A percentile compares a stretch with the other conserved stretches of the same genome.
These are phyloP conservation scores for Brachyptera risi DNA, from an alignment of 2,888 invertebrate species.

Conservation along the genomic window DNA sequence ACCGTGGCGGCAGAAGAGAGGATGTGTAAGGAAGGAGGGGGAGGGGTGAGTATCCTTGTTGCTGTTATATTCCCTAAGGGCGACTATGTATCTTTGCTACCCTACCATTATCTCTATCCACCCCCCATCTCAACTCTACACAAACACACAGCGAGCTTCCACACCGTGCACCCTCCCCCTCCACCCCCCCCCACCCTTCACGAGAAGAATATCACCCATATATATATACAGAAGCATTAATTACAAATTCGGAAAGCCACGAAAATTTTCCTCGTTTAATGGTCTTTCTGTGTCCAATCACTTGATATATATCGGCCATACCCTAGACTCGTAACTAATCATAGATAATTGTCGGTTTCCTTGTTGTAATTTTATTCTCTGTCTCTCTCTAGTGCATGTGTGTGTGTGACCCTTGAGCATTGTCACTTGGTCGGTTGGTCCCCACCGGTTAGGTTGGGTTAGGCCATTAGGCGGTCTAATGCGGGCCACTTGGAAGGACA, in stretches of 20 bases:
- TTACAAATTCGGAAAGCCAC: conserved; percentile 28
- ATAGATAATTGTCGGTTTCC: conserved; percentile 22
- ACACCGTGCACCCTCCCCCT: background rate
- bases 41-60: too few relatives aligned
- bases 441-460: too few relatives aligned
- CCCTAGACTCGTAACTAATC: conserved; percentile 19
- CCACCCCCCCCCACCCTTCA: background rate
- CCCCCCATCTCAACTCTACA: conserved; percentile 5
- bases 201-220: conserved; percentile 19
- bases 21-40: too few relatives aligned
- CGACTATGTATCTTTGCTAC: conserved; percentile 24
- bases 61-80: conserved; percentile 16
- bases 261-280: conserved; percentile 24
- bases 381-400: background rate
- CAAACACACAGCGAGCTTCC: too few relatives aligned
- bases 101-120: conserved; percentile 17
- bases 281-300: conserved; percentile 24
- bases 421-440: too few relatives aligned
- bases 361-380: conserved; percentile 16
- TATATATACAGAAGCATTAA: conserved; percentile 22
- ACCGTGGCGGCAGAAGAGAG: too few relatives aligned
- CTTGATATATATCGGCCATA: conserved; percentile 11
- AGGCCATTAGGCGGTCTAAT: background rate
- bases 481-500: conserved; percentile 10
- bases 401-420: background rate